Evolutionary conservation across 2,113 vertebrate species (phyloP).

Genomic region (Burhinus oedicnemus): DNA sequence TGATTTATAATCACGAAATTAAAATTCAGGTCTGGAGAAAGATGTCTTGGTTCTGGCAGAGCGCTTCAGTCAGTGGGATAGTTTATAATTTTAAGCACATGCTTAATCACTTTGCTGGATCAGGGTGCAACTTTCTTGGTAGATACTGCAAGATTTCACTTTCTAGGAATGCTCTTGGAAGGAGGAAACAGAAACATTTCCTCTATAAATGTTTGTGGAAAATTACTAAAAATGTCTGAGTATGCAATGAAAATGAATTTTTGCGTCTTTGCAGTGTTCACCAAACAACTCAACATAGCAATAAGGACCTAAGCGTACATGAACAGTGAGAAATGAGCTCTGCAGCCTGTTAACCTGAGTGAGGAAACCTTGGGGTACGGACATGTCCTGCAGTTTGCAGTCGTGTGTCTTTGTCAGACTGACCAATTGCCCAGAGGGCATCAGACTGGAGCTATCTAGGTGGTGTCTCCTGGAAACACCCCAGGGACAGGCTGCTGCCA

Average conservation of each 20-base stretch:
- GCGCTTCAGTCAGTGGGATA: not conserved
- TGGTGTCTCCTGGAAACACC: too few species aligned
- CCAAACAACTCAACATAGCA: too few species aligned
- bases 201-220: constrained; percentile 15
- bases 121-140: not conserved
- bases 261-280: too few species aligned
- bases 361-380: too few species aligned
- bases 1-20: not conserved
- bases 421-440: too few species aligned
- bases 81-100: constrained; percentile 7
- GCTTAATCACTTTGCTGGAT: constrained; percentile 18
- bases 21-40: not conserved
- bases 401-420: too few species aligned
- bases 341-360: too few species aligned
- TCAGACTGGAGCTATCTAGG: too few species aligned
- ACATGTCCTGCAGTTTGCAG: too few species aligned
- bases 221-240: not conserved
- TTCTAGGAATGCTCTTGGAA: constrained; percentile 10
- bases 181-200: constrained; percentile 8
- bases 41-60: not conserved
- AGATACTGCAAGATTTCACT: not conserved
- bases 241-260: too few species aligned
- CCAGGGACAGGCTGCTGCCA: not conserved
- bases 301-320: too few species aligned
- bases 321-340: too few species aligned